These are phyloP conservation scores for Apogon talboti DNA, from an alignment of 2,797 vertebrate genomes.

Conservation along the genomic window DNA sequence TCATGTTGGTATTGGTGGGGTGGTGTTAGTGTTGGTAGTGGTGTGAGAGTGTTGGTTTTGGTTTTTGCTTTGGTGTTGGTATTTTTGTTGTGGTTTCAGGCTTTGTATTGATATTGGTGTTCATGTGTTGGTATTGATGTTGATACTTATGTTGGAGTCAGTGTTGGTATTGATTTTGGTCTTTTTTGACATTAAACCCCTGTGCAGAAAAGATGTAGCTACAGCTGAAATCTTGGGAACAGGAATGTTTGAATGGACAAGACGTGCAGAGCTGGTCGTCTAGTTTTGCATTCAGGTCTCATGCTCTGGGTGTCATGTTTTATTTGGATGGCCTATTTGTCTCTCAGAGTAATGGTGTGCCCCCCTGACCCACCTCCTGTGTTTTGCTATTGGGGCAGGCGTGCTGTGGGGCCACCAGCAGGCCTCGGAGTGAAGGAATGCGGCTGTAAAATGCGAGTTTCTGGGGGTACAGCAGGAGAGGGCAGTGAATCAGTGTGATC, in stretches of 20 bases:
- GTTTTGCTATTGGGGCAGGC: conserved; percentile 66
- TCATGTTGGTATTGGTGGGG: no score
- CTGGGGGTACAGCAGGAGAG: conserved; percentile 66
- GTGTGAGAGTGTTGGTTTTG: no score
- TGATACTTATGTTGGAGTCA: no score
- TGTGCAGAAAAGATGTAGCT: no score
- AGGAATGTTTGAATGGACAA: conserved; percentile 16
- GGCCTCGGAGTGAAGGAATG: conserved; percentile 73
- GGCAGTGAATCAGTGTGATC: conserved; percentile 76
- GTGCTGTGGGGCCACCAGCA: conserved; percentile 50
- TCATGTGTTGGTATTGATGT: no score
- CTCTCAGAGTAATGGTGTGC: conserved; percentile 66
- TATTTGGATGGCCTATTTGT: conserved; percentile 75
- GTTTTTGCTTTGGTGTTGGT: no score
- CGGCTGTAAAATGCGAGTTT: conserved; percentile 61
- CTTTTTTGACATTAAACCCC: no score
- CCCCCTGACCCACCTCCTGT: conserved; percentile 63
- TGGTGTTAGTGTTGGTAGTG: no score
- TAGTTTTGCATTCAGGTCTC: conserved; percentile 37
- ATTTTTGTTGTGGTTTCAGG: no score
- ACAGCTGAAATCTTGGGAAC: not conserved
- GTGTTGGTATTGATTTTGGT: no score
- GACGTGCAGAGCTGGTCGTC: conserved; percentile 24
- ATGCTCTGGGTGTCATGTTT: conserved; percentile 62
- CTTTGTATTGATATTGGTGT: no score